phyloP scores from a whole-genome alignment of 1,140 invertebrate species.

The Drosophila oshimai region DNA sequence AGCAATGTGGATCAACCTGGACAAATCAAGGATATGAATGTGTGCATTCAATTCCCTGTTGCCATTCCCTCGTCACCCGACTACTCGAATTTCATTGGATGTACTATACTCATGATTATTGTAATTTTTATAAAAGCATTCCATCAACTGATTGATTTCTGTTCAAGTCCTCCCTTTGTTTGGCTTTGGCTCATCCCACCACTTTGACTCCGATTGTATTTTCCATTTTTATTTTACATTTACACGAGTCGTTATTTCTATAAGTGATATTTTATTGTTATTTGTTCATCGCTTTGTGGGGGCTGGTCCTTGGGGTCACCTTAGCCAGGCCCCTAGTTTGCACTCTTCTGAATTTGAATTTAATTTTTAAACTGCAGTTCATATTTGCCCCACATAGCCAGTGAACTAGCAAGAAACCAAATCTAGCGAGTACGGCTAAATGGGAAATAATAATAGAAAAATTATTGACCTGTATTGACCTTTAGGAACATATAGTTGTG shows the following conservation, averaged over 20 bases:
- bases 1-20: neutral
- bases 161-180: constrained; percentile 13
- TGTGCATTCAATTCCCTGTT: neutral
- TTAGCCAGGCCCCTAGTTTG: constrained; percentile 1
- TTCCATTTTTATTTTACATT: constrained; percentile 32
- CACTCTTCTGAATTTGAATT: constrained; percentile 9
- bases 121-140: constrained; percentile 69
- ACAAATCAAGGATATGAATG: constrained; percentile 19
- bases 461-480: no score
- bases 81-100: neutral
- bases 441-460: neutral
- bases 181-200: constrained; percentile 4
- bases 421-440: neutral
- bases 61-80: neutral
- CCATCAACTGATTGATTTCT: constrained; percentile 70
- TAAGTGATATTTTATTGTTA: constrained; percentile 43
- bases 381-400: constrained; percentile 20
- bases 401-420: neutral
- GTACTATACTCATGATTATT: constrained; percentile 40
- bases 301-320: constrained; percentile 2
- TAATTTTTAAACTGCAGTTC: neutral
- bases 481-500: no score
- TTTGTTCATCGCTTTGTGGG: neutral
- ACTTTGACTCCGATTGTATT: constrained; percentile 17
- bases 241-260: constrained; percentile 7